Evolutionary conservation across 2,797 vertebrate genomes (phyloP).

Genomic region (Pangasius sanitwongsei): DNA sequence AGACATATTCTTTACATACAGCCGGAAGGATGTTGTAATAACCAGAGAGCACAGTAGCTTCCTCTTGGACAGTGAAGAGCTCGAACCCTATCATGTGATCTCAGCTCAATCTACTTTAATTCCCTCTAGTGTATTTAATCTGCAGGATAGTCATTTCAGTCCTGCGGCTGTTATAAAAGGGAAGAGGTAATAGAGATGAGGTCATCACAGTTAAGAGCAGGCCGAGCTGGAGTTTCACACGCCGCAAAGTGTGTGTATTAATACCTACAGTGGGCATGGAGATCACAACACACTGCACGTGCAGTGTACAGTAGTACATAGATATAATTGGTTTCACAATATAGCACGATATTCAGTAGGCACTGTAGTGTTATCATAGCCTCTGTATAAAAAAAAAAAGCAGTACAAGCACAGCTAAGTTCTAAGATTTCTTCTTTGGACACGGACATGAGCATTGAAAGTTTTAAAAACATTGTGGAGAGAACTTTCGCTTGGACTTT

Average conservation of each 20-base stretch:
- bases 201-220: slow-evolving; percentile 30
- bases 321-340: not conserved
- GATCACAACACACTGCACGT: not conserved
- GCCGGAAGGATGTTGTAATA: slow-evolving; percentile 26
- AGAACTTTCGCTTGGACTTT: not conserved
- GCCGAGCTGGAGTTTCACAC: not conserved
- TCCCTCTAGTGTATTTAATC: slow-evolving; percentile 36
- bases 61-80: not conserved
- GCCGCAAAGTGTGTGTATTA: not conserved
- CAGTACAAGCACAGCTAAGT: not conserved
- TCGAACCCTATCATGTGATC: slow-evolving; percentile 35
- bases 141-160: slow-evolving; percentile 33
- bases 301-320: not conserved
- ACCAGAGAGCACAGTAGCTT: not conserved
- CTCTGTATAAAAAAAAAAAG: too few relatives aligned
- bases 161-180: slow-evolving; percentile 11
- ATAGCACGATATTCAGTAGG: not conserved
- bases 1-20: not conserved
- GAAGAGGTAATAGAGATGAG: slow-evolving; percentile 35
- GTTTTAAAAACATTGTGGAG: not conserved
- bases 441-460: not conserved
- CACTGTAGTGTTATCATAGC: not conserved
- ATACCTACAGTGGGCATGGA: not conserved
- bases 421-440: not conserved
- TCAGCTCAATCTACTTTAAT: slow-evolving; percentile 35